These are phyloP conservation scores for Euphydryas editha DNA, from an alignment of 2,888 invertebrate species.

Conservation along the genomic window DNA sequence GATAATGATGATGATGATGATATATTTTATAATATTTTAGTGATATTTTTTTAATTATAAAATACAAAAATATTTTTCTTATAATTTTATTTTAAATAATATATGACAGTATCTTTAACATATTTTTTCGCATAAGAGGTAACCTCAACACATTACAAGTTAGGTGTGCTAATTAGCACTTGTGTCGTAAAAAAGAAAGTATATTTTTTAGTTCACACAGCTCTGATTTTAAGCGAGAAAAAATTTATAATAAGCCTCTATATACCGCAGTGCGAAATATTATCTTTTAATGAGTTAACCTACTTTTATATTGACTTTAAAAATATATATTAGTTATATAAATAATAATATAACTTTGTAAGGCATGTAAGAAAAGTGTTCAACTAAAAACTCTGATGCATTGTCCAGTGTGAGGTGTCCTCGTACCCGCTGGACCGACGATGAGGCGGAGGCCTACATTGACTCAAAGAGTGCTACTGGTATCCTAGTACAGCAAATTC, in stretches of 20 bases:
- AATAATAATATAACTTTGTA: neutral
- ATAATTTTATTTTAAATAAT: neutral
- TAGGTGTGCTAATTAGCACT: slow-evolving; percentile 23
- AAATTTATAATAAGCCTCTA: slow-evolving; percentile 23
- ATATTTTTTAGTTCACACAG: slow-evolving; percentile 15
- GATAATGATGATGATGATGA: no score
- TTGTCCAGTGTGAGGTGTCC: no score
- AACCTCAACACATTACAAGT: slow-evolving; percentile 13
- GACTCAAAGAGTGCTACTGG: no score
- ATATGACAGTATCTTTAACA: neutral
- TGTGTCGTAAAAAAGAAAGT: slow-evolving; percentile 17
- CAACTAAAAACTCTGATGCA: neutral
- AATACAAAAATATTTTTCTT: neutral
- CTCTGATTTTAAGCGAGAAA: slow-evolving; percentile 17
- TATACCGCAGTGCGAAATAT: slow-evolving; percentile 28
- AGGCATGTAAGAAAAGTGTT: no score
- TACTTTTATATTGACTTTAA: slow-evolving; percentile 5
- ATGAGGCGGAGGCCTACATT: no score
- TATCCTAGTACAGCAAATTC: no score
- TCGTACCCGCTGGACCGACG: no score
- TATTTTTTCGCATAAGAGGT: neutral
- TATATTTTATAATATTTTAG: no score
- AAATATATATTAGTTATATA: neutral
- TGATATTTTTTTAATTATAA: neutral
- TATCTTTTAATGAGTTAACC: slow-evolving; percentile 31